phyloP scores from a whole-genome alignment of 2,113 vertebrate species.

The Phalacrocorax carbo region DNA sequence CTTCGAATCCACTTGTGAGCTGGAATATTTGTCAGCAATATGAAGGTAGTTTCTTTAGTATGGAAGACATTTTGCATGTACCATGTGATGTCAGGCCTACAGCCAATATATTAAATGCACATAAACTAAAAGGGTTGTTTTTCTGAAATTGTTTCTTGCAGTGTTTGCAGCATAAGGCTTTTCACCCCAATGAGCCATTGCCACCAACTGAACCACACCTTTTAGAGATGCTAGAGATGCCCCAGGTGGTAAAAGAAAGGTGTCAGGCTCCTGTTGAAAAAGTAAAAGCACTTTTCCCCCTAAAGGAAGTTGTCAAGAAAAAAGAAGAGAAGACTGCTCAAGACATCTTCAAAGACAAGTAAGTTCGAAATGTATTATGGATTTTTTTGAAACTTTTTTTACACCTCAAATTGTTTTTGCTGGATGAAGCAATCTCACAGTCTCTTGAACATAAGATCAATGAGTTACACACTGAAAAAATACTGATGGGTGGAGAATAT shows the following conservation, averaged over 20 bases:
- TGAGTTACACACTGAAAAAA: not conserved
- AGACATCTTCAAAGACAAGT: constrained; percentile 90
- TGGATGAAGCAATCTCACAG: not conserved
- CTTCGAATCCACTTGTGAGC: not conserved
- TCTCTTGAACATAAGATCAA: not conserved
- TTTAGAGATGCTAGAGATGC: constrained; percentile 79
- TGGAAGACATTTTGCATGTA: not conserved
- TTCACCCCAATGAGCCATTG: constrained; percentile 81
- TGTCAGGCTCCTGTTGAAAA: constrained; percentile 80
- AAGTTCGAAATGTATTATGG: constrained; percentile 22
- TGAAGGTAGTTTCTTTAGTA: not conserved
- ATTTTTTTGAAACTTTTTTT: not conserved
- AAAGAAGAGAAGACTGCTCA: constrained; percentile 88
- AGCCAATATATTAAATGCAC: not conserved
- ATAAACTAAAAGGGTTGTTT: not conserved
- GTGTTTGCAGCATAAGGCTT: constrained; percentile 90
- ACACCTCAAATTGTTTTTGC: not conserved
- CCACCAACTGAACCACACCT: constrained; percentile 84
- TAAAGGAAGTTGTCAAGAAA: constrained; percentile 85
- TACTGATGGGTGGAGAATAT: not conserved
- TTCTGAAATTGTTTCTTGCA: constrained; percentile 57
- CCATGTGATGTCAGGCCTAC: not conserved
- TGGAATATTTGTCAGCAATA: not conserved
- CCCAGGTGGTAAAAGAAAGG: constrained; percentile 75
- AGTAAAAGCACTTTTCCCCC: constrained; percentile 85